Percentiles rank a stretch among this genome's conserved stretches.
Conservation (phyloP, 2,888 invertebrate genomes). For the Matsumyia berberina region DNA sequence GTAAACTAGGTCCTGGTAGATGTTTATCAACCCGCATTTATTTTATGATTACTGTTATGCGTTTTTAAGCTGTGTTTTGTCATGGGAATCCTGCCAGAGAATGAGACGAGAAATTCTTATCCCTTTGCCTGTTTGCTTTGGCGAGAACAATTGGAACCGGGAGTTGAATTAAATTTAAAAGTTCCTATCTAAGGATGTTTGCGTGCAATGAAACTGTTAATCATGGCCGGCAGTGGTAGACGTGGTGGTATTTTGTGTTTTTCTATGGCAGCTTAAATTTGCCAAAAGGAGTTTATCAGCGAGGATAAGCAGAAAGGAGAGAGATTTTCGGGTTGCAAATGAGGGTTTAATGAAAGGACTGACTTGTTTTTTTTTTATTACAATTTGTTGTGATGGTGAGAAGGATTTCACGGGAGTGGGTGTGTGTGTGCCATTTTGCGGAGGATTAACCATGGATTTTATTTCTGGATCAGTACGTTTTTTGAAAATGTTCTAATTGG, state of each 20-base stretch:
- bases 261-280: conserved; percentile 13
- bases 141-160: conserved; percentile 10
- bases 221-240: conserved; percentile 6
- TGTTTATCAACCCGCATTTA: conserved; percentile 73
- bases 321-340: conserved; percentile 4
- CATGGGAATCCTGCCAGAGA: conserved; percentile 45
- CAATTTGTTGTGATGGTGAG: neutral
- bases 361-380: neutral
- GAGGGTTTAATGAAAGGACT: conserved; percentile 11
- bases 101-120: conserved; percentile 33
- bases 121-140: conserved; percentile 10
- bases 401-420: neutral
- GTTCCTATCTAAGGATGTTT: conserved; percentile 28
- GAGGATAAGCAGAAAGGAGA: conserved; percentile 6
- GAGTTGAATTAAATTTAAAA: conserved; percentile 20
- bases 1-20: conserved; percentile 42
- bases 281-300: conserved; percentile 26
- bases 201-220: conserved; percentile 41
- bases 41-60: conserved; percentile 76
- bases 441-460: conserved; percentile 30
- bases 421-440: neutral
- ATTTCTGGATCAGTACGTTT: neutral
- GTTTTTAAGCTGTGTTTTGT: conserved; percentile 73
- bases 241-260: conserved; percentile 10
- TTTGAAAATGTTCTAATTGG: conserved; percentile 26